Evolutionary conservation across 1,140 invertebrate species (phyloP).

Genomic region (Calliphora vicina): DNA sequence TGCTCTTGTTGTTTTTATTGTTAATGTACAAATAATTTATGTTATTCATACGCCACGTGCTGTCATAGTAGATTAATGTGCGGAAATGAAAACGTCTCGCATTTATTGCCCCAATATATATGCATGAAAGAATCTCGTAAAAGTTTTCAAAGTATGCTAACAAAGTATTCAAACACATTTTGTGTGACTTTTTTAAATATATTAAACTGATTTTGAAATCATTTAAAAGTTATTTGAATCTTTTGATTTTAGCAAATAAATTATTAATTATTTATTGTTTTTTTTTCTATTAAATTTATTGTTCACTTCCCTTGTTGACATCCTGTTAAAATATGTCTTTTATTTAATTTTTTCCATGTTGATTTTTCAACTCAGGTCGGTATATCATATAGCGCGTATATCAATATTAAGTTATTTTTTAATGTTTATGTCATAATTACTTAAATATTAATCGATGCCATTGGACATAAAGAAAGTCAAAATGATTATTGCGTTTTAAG

Average conservation of each 20-base stretch:
- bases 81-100: constrained; percentile 5
- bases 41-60: constrained; percentile 34
- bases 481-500: neutral
- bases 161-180: no score
- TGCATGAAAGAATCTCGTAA: neutral
- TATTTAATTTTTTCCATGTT: neutral
- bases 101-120: neutral
- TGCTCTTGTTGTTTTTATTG: neutral
- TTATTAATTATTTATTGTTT: no score
- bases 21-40: constrained; percentile 35
- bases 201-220: no score
- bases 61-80: constrained; percentile 34
- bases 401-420: constrained; percentile 7
- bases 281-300: neutral
- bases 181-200: no score
- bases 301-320: neutral
- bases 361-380: neutral
- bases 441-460: constrained; percentile 14
- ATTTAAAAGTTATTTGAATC: no score
- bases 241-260: no score
- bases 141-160: neutral
- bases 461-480: neutral
- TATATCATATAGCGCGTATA: neutral
- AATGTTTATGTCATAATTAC: constrained; percentile 12
- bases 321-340: neutral